phyloP scores from a whole-genome alignment of 2,797 vertebrate species.

The Coregonus sp. region DNA sequence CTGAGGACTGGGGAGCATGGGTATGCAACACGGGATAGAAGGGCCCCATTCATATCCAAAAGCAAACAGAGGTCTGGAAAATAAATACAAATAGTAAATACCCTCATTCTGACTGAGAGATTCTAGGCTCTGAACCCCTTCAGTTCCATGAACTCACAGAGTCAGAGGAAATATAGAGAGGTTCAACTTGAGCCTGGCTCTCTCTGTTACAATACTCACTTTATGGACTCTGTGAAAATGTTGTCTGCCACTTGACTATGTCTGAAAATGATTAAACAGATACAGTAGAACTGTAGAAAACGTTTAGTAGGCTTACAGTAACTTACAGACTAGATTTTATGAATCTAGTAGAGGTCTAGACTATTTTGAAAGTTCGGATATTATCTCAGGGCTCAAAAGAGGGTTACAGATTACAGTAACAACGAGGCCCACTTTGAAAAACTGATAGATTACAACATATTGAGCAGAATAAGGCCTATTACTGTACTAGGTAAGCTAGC shows the following conservation, averaged over 20 bases:
- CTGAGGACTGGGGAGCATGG: background rate
- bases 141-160: constrained; percentile 13
- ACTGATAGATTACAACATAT: too few species aligned
- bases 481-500: background rate
- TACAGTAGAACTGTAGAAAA: background rate
- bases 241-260: background rate
- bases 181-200: constrained; percentile 15
- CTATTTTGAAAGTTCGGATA: too few species aligned
- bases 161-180: constrained; percentile 18
- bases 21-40: background rate
- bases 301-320: background rate
- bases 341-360: too few species aligned
- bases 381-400: background rate
- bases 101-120: constrained; percentile 14
- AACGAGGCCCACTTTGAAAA: background rate
- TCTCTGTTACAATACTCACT: constrained; percentile 14
- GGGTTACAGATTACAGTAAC: background rate
- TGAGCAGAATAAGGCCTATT: background rate
- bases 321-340: too few species aligned
- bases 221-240: background rate
- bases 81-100: constrained; percentile 28
- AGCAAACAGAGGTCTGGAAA: constrained; percentile 25
- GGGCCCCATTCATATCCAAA: constrained; percentile 18
- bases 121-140: background rate
- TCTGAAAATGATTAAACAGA: constrained; percentile 8